Evolutionary conservation across 2,113 vertebrate species (phyloP).

Genomic region (Oryzias woworae): DNA sequence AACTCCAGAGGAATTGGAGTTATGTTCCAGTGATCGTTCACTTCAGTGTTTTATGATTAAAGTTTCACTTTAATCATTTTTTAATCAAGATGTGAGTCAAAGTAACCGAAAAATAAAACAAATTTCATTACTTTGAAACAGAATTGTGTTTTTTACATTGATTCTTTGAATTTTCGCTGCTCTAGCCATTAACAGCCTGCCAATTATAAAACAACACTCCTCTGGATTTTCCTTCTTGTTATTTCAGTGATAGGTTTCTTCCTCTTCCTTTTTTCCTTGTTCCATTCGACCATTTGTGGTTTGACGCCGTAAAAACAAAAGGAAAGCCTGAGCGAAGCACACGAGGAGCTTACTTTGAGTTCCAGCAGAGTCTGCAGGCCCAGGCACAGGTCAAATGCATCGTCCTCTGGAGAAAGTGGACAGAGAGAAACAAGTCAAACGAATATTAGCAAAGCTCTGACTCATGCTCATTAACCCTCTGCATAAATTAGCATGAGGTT

Average conservation of each 20-base stretch:
- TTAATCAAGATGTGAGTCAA: too few relatives aligned
- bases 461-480: slow-evolving; percentile 15
- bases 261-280: not conserved
- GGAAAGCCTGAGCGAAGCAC: slow-evolving; percentile 3
- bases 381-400: slow-evolving; percentile 84
- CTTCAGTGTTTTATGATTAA: too few relatives aligned
- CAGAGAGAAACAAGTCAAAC: slow-evolving; percentile 8
- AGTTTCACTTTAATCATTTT: too few relatives aligned
- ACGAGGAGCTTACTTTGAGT: slow-evolving; percentile 84
- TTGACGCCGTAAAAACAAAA: not conserved
- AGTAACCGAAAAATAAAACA: too few relatives aligned
- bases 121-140: too few relatives aligned
- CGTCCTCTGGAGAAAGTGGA: slow-evolving; percentile 78
- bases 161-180: not conserved
- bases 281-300: slow-evolving; percentile 7
- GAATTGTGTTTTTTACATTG: too few relatives aligned
- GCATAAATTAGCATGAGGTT: slow-evolving; percentile 23
- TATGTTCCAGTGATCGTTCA: too few relatives aligned
- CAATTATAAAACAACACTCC: not conserved
- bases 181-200: not conserved
- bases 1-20: too few relatives aligned
- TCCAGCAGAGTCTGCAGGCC: slow-evolving; percentile 89
- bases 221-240: too few relatives aligned
- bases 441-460: not conserved
- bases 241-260: too few relatives aligned